Percentiles rank a stretch among this genome's conserved stretches.
These are phyloP conservation scores for Baronia brevicornis DNA, from an alignment of 2,888 invertebrate genomes.

Conservation along the genomic window DNA sequence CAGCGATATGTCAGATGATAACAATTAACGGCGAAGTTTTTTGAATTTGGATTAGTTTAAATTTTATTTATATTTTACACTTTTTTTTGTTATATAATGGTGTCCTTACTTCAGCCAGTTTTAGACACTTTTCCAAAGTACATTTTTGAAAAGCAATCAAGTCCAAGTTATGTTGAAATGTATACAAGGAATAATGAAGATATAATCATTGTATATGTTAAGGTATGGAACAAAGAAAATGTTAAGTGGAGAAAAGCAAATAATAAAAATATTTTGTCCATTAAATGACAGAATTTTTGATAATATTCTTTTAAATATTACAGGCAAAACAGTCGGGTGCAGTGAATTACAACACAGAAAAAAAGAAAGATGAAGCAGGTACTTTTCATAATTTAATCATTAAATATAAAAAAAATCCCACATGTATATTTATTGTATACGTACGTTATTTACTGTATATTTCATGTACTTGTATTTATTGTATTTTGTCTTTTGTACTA, in stretches of 20 bases:
- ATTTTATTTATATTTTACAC: neutral
- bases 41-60: too few species aligned
- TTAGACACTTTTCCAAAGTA: constrained; percentile 43
- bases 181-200: constrained; percentile 46
- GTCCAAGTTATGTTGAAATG: constrained; percentile 59
- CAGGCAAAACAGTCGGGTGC: constrained; percentile 35
- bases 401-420: too few species aligned
- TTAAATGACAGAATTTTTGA: neutral
- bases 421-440: too few species aligned
- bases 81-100: constrained; percentile 29
- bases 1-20: neutral
- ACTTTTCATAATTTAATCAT: too few species aligned
- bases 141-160: constrained; percentile 43
- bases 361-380: constrained; percentile 37
- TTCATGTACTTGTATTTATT: too few species aligned
- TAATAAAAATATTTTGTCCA: neutral
- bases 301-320: constrained; percentile 16
- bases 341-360: constrained; percentile 23
- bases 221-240: too few species aligned
- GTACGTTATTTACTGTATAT: too few species aligned
- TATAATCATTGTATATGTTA: constrained; percentile 42
- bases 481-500: neutral
- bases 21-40: constrained; percentile 1
- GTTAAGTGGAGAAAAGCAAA: too few species aligned
- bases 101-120: constrained; percentile 35